Conservation (phyloP, 2,113 vertebrate species). For the Lophotis ruficrista region DNA sequence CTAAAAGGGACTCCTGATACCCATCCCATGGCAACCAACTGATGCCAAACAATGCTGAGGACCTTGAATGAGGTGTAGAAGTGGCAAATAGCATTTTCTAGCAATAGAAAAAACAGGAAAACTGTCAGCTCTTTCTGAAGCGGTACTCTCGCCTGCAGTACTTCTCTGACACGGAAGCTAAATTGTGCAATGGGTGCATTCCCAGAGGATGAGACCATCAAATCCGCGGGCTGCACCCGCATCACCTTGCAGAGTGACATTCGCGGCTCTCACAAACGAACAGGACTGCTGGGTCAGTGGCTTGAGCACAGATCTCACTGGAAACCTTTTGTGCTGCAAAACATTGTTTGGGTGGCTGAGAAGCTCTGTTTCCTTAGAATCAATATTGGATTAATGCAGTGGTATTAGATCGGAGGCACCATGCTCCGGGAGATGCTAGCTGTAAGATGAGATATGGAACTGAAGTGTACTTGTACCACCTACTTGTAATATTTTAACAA, state of each 20-base stretch:
- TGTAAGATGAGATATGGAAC: conserved; percentile 1
- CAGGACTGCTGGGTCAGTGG: background rate
- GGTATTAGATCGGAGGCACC: background rate
- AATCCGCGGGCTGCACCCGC: background rate
- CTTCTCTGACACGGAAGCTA: background rate
- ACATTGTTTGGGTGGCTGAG: background rate
- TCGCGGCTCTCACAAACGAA: background rate
- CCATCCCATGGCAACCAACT: background rate
- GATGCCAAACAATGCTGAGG: background rate
- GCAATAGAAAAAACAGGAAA: background rate
- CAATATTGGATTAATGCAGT: background rate
- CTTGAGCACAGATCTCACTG: background rate
- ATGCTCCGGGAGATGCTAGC: background rate
- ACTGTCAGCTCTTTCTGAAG: background rate
- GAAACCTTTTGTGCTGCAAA: background rate
- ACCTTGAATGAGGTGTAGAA: background rate
- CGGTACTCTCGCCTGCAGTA: background rate
- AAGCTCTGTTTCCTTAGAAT: background rate
- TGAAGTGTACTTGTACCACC: conserved; percentile 31
- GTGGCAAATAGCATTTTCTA: background rate
- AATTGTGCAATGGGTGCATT: background rate
- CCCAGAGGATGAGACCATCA: background rate
- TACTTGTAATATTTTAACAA: conserved; percentile 48
- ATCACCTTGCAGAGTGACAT: background rate
- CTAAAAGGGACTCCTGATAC: background rate